These are phyloP conservation scores for Drosophila algonquin DNA, from an alignment of 2,888 invertebrate genomes.

Conservation along the genomic window DNA sequence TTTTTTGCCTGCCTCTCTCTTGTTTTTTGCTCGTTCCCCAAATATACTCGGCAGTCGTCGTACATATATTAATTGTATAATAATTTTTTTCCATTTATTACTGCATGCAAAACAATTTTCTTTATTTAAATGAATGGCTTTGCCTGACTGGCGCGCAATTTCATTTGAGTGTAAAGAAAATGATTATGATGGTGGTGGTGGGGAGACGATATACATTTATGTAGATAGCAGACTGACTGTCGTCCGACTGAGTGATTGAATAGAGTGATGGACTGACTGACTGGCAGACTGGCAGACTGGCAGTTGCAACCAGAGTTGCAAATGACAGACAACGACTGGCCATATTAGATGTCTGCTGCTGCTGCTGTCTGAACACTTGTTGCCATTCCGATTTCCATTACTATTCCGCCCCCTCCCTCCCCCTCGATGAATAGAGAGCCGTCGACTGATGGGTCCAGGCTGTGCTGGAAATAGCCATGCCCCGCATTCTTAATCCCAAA, in stretches of 20 bases:
- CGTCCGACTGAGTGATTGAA: conserved; percentile 15
- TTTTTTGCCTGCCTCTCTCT: conserved; percentile 7
- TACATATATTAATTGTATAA: conserved; percentile 68
- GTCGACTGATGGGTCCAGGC: conserved; percentile 66
- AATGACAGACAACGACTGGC: background rate
- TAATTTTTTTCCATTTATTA: conserved; percentile 71
- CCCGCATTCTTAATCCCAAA: conserved; percentile 55
- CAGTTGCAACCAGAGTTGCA: conserved; percentile 9
- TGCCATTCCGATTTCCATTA: conserved; percentile 30
- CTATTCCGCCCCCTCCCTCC: conserved; percentile 15
- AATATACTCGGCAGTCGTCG: conserved; percentile 1
- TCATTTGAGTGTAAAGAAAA: conserved; percentile 57
- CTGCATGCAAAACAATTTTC: conserved; percentile 67
- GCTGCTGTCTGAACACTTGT: conserved; percentile 50
- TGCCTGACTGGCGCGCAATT: conserved; percentile 73
- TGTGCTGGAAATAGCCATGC: conserved; percentile 67
- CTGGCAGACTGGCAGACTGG: conserved; percentile 42
- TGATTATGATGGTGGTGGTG: conserved; percentile 7
- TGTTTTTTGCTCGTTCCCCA: conserved; percentile 25
- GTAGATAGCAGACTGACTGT: conserved; percentile 17
- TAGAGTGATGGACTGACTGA: conserved; percentile 22
- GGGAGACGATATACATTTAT: conserved; percentile 3
- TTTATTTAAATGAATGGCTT: conserved; percentile 73
- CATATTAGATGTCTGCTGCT: background rate
- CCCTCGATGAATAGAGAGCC: conserved; percentile 48